Base-by-base conservation (phyloP, 2,888 invertebrate species). In the Timandra comae region DNA sequence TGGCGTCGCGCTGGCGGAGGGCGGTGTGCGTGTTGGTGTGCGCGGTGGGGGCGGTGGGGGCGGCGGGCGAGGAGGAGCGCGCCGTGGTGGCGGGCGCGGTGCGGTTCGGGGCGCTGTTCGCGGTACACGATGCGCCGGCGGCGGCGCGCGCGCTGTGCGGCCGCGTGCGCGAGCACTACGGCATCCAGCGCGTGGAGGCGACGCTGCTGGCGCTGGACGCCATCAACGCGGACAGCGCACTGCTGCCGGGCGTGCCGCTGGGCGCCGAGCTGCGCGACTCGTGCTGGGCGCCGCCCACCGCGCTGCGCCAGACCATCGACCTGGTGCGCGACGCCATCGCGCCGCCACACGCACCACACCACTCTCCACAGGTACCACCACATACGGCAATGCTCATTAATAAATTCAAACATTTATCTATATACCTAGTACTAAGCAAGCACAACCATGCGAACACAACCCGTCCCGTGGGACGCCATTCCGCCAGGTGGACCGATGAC, bases 271-370 rank as follows among this genome's bases (percentile, higher is more conserved):
- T 93, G 40, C 82, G 92, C 2, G 94, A 94, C 74, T 92, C 92
- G 12, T 94, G 94, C 70, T 94, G 93, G 93, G 93, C 92, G 56
- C 90, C 93, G 2, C 90, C 93, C 8, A 91, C 93, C 3, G 93
- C 93, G 16, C 82, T 94, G 43, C 92, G 93, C 56, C 93, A 93
- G 72, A 91, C 90, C 62, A 90, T 93, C 43, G 91, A 92, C 71
- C 88, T 93, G 52, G 91, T 93, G 48, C 86, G 92, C 27, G 91
- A 91, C 61, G 89, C 91, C 23, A 88, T 91, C 49, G 81, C 55
- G 2, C 52, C 2, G 84, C 38, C 79, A 27, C 33, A 59, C 63
- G 22, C 12, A 28, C 30, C 24, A 19, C 29, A 22, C 13, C 29
- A 29, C 35, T 36, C 28, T 42, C 38, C 19, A 41, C 34, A 27